These are phyloP conservation scores for Adelosebastes latens DNA, from an alignment of 2,797 vertebrate species.

Conservation along the genomic window DNA sequence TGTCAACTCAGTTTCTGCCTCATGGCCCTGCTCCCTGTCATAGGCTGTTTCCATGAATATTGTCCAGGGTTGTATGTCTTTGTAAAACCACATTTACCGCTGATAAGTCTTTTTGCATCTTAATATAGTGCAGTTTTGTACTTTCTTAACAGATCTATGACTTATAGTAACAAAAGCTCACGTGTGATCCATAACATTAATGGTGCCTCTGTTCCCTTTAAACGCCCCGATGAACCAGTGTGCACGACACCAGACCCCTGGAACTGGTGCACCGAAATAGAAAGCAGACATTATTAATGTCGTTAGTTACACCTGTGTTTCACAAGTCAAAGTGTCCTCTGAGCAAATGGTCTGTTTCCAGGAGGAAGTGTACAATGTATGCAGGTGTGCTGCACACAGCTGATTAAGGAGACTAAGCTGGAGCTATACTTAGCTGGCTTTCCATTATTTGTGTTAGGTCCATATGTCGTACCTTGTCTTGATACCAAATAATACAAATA, in stretches of 20 bases:
- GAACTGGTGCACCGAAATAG: neutral
- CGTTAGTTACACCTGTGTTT: neutral
- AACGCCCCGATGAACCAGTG: neutral
- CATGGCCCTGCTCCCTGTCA: neutral
- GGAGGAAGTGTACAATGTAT: neutral
- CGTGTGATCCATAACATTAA: conserved; percentile 6
- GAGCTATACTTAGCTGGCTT: neutral
- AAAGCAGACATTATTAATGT: neutral
- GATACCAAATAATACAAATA: neutral
- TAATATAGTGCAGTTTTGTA: neutral
- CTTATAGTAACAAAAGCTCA: neutral
- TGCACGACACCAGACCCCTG: neutral
- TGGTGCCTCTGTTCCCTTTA: conserved; percentile 3
- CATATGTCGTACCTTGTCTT: neutral
- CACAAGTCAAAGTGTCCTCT: neutral
- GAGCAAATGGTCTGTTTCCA: neutral
- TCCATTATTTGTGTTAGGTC: neutral
- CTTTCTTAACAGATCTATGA: neutral
- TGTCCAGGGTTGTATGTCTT: neutral
- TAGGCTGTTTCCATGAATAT: neutral
- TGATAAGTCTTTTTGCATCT: neutral
- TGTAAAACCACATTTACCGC: neutral
- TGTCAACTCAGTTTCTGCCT: conserved; percentile 14
- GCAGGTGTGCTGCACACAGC: neutral
- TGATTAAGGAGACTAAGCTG: neutral